Conservation (phyloP, 1,140 invertebrate genomes). For the Mya arenaria region DNA sequence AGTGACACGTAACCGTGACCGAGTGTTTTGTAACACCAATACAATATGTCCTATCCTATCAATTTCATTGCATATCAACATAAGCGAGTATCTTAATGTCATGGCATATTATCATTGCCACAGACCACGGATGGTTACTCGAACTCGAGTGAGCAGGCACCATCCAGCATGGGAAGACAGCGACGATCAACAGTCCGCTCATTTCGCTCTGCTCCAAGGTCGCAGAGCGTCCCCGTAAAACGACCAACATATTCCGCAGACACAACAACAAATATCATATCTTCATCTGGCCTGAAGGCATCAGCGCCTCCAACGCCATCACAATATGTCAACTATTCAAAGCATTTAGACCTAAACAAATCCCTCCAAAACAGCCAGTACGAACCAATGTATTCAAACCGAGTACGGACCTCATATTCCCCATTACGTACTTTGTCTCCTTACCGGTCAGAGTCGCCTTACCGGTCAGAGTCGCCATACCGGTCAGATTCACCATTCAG, state of each 20-base stretch:
- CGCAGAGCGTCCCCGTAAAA: constrained; percentile 41
- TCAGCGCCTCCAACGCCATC: constrained; percentile 33
- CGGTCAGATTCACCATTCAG: constrained; percentile 30
- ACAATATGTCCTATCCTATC: too few relatives aligned
- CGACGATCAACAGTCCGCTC: constrained; percentile 20
- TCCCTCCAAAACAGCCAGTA: constrained; percentile 6
- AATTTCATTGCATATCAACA: too few relatives aligned
- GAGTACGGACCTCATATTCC: constrained; percentile 23
- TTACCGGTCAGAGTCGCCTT: constrained; percentile 26
- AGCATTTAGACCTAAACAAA: constrained; percentile 22
- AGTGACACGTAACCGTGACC: constrained; percentile 35
- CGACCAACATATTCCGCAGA: constrained; percentile 27
- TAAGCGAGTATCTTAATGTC: too few relatives aligned
- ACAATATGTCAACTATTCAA: constrained; percentile 26
- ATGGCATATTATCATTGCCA: too few relatives aligned
- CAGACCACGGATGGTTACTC: background rate
- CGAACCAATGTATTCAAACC: constrained; percentile 39
- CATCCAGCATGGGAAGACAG: constrained; percentile 9
- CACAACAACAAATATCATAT: constrained; percentile 8
- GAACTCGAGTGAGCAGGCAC: background rate
- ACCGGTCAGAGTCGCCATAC: constrained; percentile 27
- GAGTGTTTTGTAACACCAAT: too few relatives aligned
- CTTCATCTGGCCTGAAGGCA: constrained; percentile 28
- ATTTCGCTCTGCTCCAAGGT: constrained; percentile 16
- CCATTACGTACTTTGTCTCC: constrained; percentile 24